Evolutionary conservation across 2,113 vertebrate species (phyloP), one percentile per base, ranked within the genome.

Genomic region (Xyliphius kryptos): DNA sequence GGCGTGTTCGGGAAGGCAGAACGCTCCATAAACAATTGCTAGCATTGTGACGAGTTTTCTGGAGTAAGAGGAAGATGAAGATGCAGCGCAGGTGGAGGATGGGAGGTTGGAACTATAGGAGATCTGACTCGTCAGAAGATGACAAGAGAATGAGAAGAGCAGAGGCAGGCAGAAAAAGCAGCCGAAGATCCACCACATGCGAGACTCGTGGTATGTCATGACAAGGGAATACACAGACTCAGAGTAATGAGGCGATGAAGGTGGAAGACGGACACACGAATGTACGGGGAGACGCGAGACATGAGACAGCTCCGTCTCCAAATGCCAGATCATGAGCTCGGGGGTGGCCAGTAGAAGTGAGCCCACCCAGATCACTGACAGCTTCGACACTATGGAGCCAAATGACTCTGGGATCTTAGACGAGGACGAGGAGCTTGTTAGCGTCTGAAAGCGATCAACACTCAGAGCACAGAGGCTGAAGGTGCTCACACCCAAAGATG

Each of bases 391-490:
- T 77, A 98, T 97, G 57, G 96, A 94, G 46, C 81, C 89, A 68
- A 95, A 98, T 9, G 85, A 80, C 80, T 98, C 96, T 0, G 40
- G 22, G 9, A 16, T 36, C 26, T 49, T 61, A 9, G 56, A 47
- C 74, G 86, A 79, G 69, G 83, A 84, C n/a, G n/a, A n/a, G 3
- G 90, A 84, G 66, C 86, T 90, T 19, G 93, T 94, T 70, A 92
- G 91, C 0, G 86, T 85, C 0, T 97, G 93, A 82, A 98, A 98
- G 22, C 92, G 89, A 73, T 98, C 94, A 0, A 98, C 98, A 53
- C 92, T 92, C 75, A 98, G 82, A 0, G 96, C 95, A 0, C 96
- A 98, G 51, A 98, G 90, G 72, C 93, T 96, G 82, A 98, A 98
- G 15, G 96, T 97, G 52, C 89, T 92, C 55, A 98, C 89, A 0